Conservation (phyloP, 2,797 vertebrate species). For the Ptychobarbus kaznakovi region DNA sequence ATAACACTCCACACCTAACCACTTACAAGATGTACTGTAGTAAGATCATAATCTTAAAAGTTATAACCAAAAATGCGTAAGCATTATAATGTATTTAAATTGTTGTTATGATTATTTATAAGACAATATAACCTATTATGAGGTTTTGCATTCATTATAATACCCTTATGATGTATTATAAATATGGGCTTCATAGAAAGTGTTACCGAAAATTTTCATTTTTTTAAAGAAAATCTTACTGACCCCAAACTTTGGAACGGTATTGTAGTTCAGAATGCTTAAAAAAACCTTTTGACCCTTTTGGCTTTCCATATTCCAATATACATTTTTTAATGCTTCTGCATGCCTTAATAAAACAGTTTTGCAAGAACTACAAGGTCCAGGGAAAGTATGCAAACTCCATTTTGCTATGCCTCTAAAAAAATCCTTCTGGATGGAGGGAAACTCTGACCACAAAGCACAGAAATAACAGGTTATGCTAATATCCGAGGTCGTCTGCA, state of each 20-base stretch:
- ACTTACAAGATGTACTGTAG: no score
- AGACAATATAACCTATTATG: no score
- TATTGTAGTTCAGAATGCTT: background rate
- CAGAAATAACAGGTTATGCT: conserved; percentile 21
- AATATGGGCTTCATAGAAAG: no score
- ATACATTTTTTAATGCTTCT: background rate
- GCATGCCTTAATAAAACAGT: background rate
- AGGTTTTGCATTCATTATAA: no score
- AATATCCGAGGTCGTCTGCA: background rate
- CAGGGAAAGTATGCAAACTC: background rate
- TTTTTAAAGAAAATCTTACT: background rate
- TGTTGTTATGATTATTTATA: no score
- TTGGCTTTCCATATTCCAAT: background rate
- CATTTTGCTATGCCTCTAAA: background rate
- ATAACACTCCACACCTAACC: no score
- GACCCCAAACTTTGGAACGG: background rate
- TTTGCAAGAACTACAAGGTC: background rate
- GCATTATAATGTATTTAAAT: no score
- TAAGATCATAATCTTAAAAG: no score
- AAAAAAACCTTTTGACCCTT: background rate
- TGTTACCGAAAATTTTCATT: no score
- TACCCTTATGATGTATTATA: no score
- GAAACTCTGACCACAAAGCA: conserved; percentile 2
- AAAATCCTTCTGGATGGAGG: background rate
- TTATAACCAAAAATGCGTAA: no score